phyloP scores from a whole-genome alignment of 2,113 vertebrate genomes.

The Mustelus asterias region DNA sequence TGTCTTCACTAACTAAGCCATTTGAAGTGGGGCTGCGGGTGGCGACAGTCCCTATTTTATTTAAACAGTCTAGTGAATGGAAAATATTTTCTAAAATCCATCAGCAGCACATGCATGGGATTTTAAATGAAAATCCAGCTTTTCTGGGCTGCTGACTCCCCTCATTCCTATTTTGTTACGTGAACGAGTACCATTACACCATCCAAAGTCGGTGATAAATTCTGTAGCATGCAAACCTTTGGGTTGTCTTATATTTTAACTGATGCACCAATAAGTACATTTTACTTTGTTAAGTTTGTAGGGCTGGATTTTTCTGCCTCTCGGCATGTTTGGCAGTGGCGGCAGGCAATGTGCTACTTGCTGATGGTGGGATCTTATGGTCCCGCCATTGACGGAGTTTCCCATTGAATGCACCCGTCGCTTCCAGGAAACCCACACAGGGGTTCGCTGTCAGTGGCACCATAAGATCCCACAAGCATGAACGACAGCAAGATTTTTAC shows the following conservation, averaged over 20 bases:
- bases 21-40: not conserved
- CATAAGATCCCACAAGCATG: too few species aligned
- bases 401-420: too few species aligned
- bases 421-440: too few species aligned
- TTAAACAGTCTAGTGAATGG: not conserved
- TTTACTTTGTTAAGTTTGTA: not conserved
- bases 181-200: not conserved
- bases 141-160: not conserved
- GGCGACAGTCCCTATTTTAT: not conserved
- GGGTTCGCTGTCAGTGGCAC: too few species aligned
- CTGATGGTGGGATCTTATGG: too few species aligned
- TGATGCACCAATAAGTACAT: not conserved
- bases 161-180: not conserved
- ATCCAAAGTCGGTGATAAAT: not conserved
- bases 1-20: not conserved
- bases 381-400: too few species aligned
- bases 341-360: too few species aligned
- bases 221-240: not conserved
- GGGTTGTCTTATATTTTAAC: not conserved
- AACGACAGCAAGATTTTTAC: too few species aligned
- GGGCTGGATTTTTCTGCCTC: too few species aligned
- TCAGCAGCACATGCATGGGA: not conserved
- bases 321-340: too few species aligned
- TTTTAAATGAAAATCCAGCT: not conserved
- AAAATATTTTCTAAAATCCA: not conserved